Percentiles rank a stretch among this genome's conserved stretches.
Conservation (phyloP, 2,888 invertebrate genomes). For the Callyntrura guangdongensis region DNA sequence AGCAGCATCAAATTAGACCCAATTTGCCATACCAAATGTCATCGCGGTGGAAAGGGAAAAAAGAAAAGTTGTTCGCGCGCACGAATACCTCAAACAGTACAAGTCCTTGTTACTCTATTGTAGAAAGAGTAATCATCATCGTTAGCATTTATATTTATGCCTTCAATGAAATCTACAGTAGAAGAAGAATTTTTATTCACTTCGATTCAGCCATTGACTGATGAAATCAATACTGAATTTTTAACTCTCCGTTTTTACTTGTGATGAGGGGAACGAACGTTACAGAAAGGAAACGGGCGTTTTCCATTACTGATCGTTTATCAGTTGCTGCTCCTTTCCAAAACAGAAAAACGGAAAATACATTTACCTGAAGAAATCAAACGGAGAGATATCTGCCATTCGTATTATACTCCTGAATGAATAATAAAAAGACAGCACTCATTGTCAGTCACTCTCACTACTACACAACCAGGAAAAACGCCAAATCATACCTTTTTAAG, state of each 20-base stretch:
- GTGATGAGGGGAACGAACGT: neutral
- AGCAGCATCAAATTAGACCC: constrained; percentile 81
- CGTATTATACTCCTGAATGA: neutral
- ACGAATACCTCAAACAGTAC: constrained; percentile 21
- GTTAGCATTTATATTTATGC: constrained; percentile 25
- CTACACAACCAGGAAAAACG: neutral
- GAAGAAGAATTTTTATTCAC: neutral
- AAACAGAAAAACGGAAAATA: neutral
- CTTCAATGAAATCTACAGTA: neutral
- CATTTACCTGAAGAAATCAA: neutral
- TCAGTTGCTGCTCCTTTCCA: neutral
- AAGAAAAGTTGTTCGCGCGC: constrained; percentile 29
- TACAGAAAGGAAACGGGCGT: neutral
- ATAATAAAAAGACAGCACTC: neutral
- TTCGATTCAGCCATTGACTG: neutral
- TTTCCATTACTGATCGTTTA: constrained; percentile 12
- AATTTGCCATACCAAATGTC: constrained; percentile 81
- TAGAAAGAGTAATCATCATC: neutral
- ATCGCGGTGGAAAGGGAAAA: constrained; percentile 27
- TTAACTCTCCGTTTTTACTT: constrained; percentile 37
- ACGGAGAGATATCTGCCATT: neutral
- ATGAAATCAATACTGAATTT: constrained; percentile 69
- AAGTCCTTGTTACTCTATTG: neutral
- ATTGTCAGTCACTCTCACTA: neutral
- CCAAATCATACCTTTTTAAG: neutral